phyloP scores from a whole-genome alignment of 2,888 invertebrate species.

The Drosophila quinaria region DNA sequence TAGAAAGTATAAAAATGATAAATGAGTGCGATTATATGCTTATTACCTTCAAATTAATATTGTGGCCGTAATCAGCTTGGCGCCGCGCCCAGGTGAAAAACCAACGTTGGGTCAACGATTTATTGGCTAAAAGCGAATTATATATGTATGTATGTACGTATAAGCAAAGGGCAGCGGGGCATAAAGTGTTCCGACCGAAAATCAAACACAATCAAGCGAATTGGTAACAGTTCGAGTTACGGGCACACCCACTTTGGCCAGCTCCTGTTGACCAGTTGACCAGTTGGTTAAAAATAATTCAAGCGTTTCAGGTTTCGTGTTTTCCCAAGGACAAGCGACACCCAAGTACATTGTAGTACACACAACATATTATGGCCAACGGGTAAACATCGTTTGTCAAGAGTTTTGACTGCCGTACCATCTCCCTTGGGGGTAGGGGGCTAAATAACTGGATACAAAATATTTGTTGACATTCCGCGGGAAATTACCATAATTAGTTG shows the following conservation, averaged over 20 bases:
- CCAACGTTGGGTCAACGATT: constrained; percentile 60
- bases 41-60: constrained; percentile 78
- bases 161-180: constrained; percentile 47
- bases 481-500: constrained; percentile 84
- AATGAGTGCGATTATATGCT: constrained; percentile 75
- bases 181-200: constrained; percentile 54
- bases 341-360: constrained; percentile 24
- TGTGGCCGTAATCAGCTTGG: constrained; percentile 66
- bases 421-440: constrained; percentile 12
- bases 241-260: constrained; percentile 34
- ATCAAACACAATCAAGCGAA: constrained; percentile 83
- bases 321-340: constrained; percentile 57
- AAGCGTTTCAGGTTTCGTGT: constrained; percentile 60
- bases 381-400: constrained; percentile 81
- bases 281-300: constrained; percentile 74
- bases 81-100: constrained; percentile 47
- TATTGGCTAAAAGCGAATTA: constrained; percentile 77
- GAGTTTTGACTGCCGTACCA: constrained; percentile 66
- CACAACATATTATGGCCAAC: constrained; percentile 39
- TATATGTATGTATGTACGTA: too few species aligned
- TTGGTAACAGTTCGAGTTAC: constrained; percentile 69
- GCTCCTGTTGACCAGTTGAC: constrained; percentile 36
- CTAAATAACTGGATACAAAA: constrained; percentile 70
- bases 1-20: constrained; percentile 68
- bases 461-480: constrained; percentile 83